phyloP scores from a whole-genome alignment of 2,797 vertebrate genomes.

The Hoplostethus atlanticus region DNA sequence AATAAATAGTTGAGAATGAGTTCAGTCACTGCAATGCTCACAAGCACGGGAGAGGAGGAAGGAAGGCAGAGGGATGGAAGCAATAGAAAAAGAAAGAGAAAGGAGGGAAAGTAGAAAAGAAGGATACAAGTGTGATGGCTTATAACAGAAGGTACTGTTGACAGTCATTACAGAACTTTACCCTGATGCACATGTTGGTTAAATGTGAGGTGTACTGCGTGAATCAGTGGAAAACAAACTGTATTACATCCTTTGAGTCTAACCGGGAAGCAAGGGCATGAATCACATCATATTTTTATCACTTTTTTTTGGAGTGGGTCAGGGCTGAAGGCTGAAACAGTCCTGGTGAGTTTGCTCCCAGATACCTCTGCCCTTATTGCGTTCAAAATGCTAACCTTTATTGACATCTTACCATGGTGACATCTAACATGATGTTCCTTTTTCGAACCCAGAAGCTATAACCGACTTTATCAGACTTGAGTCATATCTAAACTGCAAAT shows the following conservation, averaged over 20 bases:
- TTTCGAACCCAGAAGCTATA: conserved; percentile 44
- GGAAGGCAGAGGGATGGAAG: conserved; percentile 24
- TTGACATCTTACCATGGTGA: conserved; percentile 52
- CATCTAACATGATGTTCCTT: conserved; percentile 48
- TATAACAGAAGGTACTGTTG: conserved; percentile 8
- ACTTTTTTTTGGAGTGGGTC: conserved; percentile 24
- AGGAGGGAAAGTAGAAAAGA: neutral
- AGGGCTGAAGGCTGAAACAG: conserved; percentile 27
- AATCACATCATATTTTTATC: conserved; percentile 47
- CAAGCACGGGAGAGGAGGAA: conserved; percentile 47
- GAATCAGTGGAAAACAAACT: conserved; percentile 15
- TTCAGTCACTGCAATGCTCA: conserved; percentile 67
- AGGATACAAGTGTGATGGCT: neutral
- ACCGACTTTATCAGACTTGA: conserved; percentile 44
- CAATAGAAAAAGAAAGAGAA: neutral
- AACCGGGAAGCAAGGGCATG: conserved; percentile 23
- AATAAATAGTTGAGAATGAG: conserved; percentile 84
- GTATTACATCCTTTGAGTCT: conserved; percentile 3
- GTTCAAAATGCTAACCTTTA: conserved; percentile 59
- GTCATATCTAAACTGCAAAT: conserved; percentile 62
- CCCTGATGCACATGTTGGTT: neutral
- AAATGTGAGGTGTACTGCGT: neutral
- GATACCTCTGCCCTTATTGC: conserved; percentile 41
- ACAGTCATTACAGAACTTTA: conserved; percentile 33
- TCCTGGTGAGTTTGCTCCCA: conserved; percentile 37